phyloP scores from a whole-genome alignment of 1,140 invertebrate species.

The Atta colombica region DNA sequence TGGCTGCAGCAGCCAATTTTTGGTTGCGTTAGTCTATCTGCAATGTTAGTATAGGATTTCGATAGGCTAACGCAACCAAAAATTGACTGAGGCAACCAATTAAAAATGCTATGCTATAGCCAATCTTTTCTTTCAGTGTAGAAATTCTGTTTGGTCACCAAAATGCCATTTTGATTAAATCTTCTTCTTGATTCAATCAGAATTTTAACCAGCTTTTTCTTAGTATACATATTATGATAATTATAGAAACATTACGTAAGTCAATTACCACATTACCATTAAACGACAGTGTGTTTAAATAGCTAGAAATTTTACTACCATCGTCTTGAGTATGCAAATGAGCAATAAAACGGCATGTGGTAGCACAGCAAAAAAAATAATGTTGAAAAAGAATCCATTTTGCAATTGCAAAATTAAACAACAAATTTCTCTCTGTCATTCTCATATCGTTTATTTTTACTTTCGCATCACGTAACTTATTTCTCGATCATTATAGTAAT shows the following conservation, averaged over 20 bases:
- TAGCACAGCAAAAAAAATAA: background rate
- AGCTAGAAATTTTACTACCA: background rate
- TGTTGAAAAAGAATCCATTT: constrained; percentile 22
- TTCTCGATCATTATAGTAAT: constrained; percentile 16
- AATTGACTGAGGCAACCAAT: no score
- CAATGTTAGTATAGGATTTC: no score
- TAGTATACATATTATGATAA: background rate
- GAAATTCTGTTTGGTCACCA: no score
- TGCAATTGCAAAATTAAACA: constrained; percentile 26
- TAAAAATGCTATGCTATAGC: no score
- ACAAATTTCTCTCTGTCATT: constrained; percentile 31
- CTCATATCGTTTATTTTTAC: constrained; percentile 50
- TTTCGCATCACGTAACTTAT: constrained; percentile 51
- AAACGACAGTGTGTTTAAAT: constrained; percentile 3
- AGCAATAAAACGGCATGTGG: constrained; percentile 20
- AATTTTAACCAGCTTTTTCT: no score
- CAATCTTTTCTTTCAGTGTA: no score
- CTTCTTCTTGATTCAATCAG: no score
- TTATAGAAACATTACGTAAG: background rate
- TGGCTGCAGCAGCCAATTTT: no score
- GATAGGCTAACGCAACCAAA: no score
- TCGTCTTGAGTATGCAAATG: constrained; percentile 5
- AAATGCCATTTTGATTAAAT: no score
- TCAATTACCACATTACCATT: background rate
- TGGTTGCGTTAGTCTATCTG: no score